Base-by-base conservation (phyloP, 2,113 vertebrate species). In the Protobothrops mucrosquamatus region DNA sequence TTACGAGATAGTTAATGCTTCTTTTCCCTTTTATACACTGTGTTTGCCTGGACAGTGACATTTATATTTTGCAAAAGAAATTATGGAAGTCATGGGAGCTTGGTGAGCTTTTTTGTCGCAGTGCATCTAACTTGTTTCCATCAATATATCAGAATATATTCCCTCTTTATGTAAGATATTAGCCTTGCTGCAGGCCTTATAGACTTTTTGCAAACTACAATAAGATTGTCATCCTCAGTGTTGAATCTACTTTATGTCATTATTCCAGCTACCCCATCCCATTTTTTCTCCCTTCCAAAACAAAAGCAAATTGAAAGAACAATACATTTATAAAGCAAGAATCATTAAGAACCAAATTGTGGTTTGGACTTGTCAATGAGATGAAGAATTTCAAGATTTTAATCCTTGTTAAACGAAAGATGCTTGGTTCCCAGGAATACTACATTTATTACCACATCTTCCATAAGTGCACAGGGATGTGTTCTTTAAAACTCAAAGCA, bases 11-110 rank as follows among this genome's bases (percentile, higher is more conserved):
- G 93, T 86, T 94, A 90, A 93, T 95, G 93, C 95, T 93, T 94
- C 93, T 94, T 92, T 93, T 59, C 94, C 74, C 55, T 94, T 89
- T 91, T 94, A 95, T 95, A 89, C 95, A 95, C 92, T 93, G 90
- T 90, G 94, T 94, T 93, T 94, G 94, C n/a, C 54, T 89, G 93
- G 94, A 46, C 61, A 95, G 20, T 95, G 93, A 86, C 69, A 86
- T 94, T 93, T 87, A 92, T 57, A 93, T 86, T 90, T 95, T 95
- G 94, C 85, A 95, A 88, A 93, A 96, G 92, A 59, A 87, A 93
- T 87, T n/a, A 15, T 93, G 64, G 18, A 4, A 94, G 57, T 92
- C 85, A 46, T 52, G 0, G 69, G 20, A 89, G 87, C 93, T 95
- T 94, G 94, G 34, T 91, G 94, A 93, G 39, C 2, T 29, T 0